Evolutionary conservation across 2,888 invertebrate species (phyloP), one percentile per base, ranked within the genome.

Genomic region (Gnatocerus cornutus): DNA sequence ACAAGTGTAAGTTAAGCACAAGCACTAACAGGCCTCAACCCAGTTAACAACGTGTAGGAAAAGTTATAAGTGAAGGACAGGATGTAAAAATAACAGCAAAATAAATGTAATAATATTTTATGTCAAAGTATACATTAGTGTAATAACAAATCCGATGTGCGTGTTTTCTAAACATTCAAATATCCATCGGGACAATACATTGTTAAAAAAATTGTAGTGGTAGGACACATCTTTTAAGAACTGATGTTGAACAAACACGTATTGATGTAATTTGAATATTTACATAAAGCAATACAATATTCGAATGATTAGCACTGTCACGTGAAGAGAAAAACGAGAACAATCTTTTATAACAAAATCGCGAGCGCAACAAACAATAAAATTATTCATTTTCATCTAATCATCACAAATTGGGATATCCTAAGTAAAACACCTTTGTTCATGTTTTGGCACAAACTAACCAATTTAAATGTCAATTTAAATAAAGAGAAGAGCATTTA

Each of bases 81-180:
- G 67, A 56, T 46, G 48, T 30, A 71, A 73, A n/a, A 73, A 71
- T 67, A 73, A 72, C 63, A 72, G 69, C 73, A 64, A 69, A 66
- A 68, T 69, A 71, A 66, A 71, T 65, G 63, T 71, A 73, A 71
- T 71, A 71, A 65, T 53, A 62, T 62, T 73, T 73, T 73, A 73
- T 73, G 68, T 71, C 71, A 69, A 73, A 71, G 63, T 69, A 61
- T 73, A 71, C 71, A 71, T 68, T 52, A 53, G 45, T 69, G 55
- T 63, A 48, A 62, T 41, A 53, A 65, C 46, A 37, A 73, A 68
- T 52, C 21, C 56, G 41, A 69, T 69, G 69, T 69, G 69, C 69
- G 69, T 66, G 59, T 52, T 69, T 30, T 29, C 61, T 68, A 61
- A 59, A 61, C 61, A 43, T 53, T 43, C 58, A 62, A 33, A 37